These are phyloP conservation scores for Leucoptera coffeella DNA, from an alignment of 2,888 invertebrate species.

Conservation along the genomic window DNA sequence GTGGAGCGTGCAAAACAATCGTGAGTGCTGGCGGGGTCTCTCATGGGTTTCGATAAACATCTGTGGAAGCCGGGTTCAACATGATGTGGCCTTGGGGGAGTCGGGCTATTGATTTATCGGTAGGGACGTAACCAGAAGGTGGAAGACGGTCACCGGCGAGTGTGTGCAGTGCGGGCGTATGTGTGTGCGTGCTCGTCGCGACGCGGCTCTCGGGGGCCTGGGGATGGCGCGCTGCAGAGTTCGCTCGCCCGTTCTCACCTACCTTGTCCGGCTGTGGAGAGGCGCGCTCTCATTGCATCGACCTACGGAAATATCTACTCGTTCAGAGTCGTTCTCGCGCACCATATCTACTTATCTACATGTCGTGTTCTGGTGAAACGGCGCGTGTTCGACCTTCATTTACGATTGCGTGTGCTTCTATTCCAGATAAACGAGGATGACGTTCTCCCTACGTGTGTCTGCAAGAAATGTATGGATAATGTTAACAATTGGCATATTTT, in stretches of 20 bases:
- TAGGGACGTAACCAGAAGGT: slow-evolving; percentile 41
- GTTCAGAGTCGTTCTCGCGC: slow-evolving; percentile 29
- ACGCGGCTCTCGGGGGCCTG: slow-evolving; percentile 52
- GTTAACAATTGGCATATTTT: slow-evolving; percentile 63
- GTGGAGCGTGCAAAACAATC: no score
- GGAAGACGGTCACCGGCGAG: slow-evolving; percentile 31
- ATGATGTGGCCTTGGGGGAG: slow-evolving; percentile 12
- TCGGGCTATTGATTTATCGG: slow-evolving; percentile 49
- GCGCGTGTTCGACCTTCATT: no score
- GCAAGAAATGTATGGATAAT: slow-evolving; percentile 56
- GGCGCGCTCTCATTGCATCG: slow-evolving; percentile 22
- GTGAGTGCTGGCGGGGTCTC: no score
- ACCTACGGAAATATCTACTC: slow-evolving; percentile 36
- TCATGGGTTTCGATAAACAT: slow-evolving; percentile 14
- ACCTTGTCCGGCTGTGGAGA: slow-evolving; percentile 49
- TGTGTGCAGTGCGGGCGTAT: slow-evolving; percentile 18
- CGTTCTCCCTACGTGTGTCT: slow-evolving; percentile 60
- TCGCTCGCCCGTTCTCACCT: slow-evolving; percentile 50
- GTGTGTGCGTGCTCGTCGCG: slow-evolving; percentile 31
- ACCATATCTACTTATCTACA: slow-evolving; percentile 27
- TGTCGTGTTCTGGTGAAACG: slow-evolving; percentile 40
- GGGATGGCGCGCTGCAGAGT: slow-evolving; percentile 31
- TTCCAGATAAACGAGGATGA: slow-evolving; percentile 60
- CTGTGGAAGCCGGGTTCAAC: neutral
- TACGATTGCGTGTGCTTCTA: no score